Conservation (phyloP, 2,888 invertebrate species). For the Chaitophorus viminalis region DNA sequence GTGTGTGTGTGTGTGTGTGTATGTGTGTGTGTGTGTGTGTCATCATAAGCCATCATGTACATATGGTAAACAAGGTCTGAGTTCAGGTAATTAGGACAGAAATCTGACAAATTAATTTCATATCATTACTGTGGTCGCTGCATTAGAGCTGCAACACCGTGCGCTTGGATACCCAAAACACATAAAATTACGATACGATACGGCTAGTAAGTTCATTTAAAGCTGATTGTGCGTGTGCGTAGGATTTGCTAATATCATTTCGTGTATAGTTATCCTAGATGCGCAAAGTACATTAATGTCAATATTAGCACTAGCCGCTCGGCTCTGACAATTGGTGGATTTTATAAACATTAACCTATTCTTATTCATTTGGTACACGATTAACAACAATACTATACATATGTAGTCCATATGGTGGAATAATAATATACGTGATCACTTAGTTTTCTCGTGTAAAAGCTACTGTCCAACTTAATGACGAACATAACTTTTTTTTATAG, state of each 20-base stretch:
- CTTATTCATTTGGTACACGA: background rate
- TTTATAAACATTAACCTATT: background rate
- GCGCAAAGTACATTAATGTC: background rate
- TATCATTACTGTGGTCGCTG: background rate
- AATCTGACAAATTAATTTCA: slow-evolving; percentile 15
- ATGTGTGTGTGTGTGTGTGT: background rate
- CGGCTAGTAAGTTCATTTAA: background rate
- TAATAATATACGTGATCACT: no score
- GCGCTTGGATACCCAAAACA: background rate
- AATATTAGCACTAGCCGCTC: background rate
- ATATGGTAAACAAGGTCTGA: background rate
- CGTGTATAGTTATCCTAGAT: background rate
- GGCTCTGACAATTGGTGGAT: background rate
- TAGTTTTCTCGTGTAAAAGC: no score
- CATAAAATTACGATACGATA: slow-evolving; percentile 6
- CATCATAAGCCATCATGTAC: background rate
- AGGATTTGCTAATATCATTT: background rate
- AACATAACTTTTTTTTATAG: no score
- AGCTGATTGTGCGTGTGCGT: background rate
- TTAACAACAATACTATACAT: background rate
- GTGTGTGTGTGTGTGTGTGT: no score
- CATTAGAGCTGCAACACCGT: background rate
- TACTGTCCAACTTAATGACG: no score
- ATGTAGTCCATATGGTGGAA: no score
- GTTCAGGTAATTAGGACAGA: background rate